Evolutionary conservation across 2,888 invertebrate species (phyloP).

Genomic region (Diarsia dahlii): DNA sequence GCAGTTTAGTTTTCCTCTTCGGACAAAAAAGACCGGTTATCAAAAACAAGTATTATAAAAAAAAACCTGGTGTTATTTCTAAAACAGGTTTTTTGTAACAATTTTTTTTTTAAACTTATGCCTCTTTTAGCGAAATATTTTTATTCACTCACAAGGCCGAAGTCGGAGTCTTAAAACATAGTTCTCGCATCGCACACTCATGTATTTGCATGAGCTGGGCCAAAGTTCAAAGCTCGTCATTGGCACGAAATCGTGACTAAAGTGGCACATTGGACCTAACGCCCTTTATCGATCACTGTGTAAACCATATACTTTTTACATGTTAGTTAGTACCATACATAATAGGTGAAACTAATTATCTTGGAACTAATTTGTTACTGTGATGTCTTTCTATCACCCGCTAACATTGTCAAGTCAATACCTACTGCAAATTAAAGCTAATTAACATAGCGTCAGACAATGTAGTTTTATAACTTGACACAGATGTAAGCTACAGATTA

Average conservation of each 20-base stretch:
- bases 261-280: constrained; percentile 31
- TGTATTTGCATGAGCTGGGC: constrained; percentile 11
- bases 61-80: neutral
- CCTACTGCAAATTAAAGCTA: constrained; percentile 38
- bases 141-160: constrained; percentile 21
- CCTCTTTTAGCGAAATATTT: neutral
- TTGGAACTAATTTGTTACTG: constrained; percentile 18
- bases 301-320: constrained; percentile 11
- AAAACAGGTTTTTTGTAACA: neutral
- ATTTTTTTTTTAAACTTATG: neutral
- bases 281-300: constrained; percentile 27
- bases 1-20: neutral
- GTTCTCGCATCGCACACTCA: constrained; percentile 3
- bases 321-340: neutral
- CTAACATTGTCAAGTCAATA: constrained; percentile 40
- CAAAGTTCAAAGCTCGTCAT: constrained; percentile 38
- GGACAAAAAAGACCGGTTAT: neutral
- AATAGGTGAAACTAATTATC: constrained; percentile 17
- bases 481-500: constrained; percentile 24
- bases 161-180: neutral
- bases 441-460: constrained; percentile 45
- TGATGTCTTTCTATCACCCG: constrained; percentile 17
- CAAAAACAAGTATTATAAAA: neutral
- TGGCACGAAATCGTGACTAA: constrained; percentile 21
- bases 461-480: constrained; percentile 36